These are phyloP conservation scores for Cairina moschata DNA, from an alignment of 2,113 vertebrate genomes.

Conservation along the genomic window DNA sequence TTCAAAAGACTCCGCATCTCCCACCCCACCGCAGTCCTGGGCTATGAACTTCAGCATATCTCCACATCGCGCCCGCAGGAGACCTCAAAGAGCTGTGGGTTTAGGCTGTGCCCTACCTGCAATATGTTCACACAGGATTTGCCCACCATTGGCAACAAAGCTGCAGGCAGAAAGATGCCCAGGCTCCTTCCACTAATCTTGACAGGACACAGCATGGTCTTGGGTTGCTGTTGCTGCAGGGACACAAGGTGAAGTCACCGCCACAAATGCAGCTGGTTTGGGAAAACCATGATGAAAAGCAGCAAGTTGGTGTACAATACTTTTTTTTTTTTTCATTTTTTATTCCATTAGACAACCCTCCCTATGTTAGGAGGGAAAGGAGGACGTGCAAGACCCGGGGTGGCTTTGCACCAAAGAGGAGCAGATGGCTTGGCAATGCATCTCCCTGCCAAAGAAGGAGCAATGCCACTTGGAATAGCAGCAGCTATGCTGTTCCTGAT, in stretches of 20 bases:
- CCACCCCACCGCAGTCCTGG: not conserved
- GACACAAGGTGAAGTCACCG: not conserved
- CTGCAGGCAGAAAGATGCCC: not conserved
- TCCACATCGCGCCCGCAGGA: not conserved
- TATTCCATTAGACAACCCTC: not conserved
- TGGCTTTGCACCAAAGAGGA: not conserved
- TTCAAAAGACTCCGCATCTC: constrained; percentile 19
- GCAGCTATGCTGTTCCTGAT: not conserved
- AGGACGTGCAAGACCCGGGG: not conserved
- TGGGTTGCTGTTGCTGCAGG: not conserved
- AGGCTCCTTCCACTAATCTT: not conserved
- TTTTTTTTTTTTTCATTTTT: not conserved
- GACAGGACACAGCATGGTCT: not conserved
- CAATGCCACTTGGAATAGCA: fast-evolving
- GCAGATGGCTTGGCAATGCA: not conserved
- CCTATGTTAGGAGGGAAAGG: not conserved
- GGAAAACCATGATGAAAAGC: not conserved
- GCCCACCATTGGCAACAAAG: not conserved
- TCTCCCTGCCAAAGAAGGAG: not conserved
- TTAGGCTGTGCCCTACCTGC: not conserved
- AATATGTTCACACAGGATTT: not conserved
- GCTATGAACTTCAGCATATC: not conserved
- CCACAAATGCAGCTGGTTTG: not conserved
- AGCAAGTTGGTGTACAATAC: not conserved
- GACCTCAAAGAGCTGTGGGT: not conserved